Conservation (phyloP, 92 coral and sea anemone genomes). For the Desmophyllum pertusum region DNA sequence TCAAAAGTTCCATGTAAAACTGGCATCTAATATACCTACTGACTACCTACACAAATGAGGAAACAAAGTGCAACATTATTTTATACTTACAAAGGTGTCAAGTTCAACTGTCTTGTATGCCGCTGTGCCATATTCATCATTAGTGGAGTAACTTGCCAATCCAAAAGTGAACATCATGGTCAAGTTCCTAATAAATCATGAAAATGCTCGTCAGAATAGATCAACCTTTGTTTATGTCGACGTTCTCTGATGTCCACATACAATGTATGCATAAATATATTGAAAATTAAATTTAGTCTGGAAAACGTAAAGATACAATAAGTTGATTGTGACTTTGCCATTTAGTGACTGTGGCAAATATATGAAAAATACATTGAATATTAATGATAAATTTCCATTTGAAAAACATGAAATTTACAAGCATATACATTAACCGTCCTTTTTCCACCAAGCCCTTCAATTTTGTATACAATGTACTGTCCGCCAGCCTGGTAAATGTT, state of each 20-base stretch:
- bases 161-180: constrained; percentile 93
- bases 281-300: background rate
- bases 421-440: too few species aligned
- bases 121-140: constrained; percentile 98
- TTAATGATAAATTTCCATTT: too few species aligned
- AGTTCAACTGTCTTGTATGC: constrained; percentile 98
- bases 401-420: too few species aligned
- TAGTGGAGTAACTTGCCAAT: constrained; percentile 87
- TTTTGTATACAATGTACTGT: too few species aligned
- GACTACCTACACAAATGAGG: background rate
- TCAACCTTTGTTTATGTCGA: background rate
- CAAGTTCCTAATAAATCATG: constrained; percentile 70
- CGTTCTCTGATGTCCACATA: background rate
- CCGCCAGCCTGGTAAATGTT: too few species aligned
- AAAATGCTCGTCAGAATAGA: background rate
- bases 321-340: background rate
- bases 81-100: constrained; percentile 78
- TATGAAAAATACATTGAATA: too few species aligned
- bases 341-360: too few species aligned
- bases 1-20: too few species aligned
- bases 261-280: background rate
- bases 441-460: too few species aligned
- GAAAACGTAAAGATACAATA: background rate
- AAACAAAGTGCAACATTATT: background rate
- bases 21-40: too few species aligned